Evolutionary conservation across 2,113 vertebrate genomes (phyloP).

Genomic region (Cromileptes altivelis): DNA sequence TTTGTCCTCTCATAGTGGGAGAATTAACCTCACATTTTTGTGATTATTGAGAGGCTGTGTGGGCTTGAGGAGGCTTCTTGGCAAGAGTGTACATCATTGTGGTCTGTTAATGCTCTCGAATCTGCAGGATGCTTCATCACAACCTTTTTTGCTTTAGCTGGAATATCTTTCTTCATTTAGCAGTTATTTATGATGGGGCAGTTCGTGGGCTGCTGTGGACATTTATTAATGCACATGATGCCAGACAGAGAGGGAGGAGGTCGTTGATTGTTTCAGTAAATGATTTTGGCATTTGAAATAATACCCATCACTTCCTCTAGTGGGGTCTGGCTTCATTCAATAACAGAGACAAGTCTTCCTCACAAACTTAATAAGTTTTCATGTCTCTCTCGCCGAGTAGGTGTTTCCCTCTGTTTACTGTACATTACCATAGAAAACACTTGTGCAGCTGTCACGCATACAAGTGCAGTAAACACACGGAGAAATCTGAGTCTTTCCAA

Average conservation of each 20-base stretch:
- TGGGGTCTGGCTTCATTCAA: not conserved
- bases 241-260: slow-evolving; percentile 7
- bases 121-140: slow-evolving; percentile 6
- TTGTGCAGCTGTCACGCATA: not conserved
- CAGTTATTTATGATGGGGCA: not conserved
- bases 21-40: not conserved
- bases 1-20: not conserved
- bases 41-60: not conserved
- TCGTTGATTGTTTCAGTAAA: not conserved
- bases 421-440: slow-evolving; percentile 9
- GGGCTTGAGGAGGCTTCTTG: not conserved
- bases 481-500: not conserved
- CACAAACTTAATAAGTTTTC: not conserved
- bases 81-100: not conserved
- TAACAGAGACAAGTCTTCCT: not conserved
- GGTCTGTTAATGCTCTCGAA: not conserved
- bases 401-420: not conserved
- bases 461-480: not conserved
- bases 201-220: not conserved
- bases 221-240: not conserved
- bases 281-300: not conserved
- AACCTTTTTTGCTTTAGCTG: not conserved
- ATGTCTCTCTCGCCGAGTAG: not conserved
- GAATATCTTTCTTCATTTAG: not conserved
- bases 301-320: slow-evolving; percentile 5